These are phyloP conservation scores for Orthosia cruda DNA, from an alignment of 2,888 invertebrate species.

Conservation along the genomic window DNA sequence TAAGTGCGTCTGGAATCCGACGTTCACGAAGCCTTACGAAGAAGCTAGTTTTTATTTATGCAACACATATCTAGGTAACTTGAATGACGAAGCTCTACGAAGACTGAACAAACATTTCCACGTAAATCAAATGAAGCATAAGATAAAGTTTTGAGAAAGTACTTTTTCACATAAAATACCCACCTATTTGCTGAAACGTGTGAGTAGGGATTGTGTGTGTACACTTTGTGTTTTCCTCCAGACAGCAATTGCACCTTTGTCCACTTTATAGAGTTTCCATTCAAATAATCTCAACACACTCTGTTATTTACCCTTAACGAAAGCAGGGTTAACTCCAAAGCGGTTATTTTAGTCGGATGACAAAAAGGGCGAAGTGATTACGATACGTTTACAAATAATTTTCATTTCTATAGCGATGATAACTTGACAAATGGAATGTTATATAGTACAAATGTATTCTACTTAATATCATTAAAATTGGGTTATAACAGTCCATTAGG, in stretches of 20 bases:
- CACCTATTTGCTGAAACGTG: slow-evolving; percentile 32
- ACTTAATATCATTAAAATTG: slow-evolving; percentile 76
- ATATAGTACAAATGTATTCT: slow-evolving; percentile 66
- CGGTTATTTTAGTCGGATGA: slow-evolving; percentile 28
- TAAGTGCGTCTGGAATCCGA: too few species aligned
- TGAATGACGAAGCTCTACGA: background rate
- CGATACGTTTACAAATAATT: slow-evolving; percentile 48
- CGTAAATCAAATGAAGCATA: slow-evolving; percentile 34
- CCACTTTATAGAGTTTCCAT: slow-evolving; percentile 50
- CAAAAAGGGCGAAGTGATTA: slow-evolving; percentile 40
- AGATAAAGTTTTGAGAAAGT: slow-evolving; percentile 34
- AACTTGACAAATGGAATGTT: slow-evolving; percentile 67
- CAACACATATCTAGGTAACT: background rate
- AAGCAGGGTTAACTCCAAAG: slow-evolving; percentile 30
- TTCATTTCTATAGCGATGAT: slow-evolving; percentile 67
- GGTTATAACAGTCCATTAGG: slow-evolving; percentile 79
- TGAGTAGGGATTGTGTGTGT: slow-evolving; percentile 19
- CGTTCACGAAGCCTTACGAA: too few species aligned
- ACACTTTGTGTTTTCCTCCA: slow-evolving; percentile 40
- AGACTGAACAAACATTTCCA: background rate
- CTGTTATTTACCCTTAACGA: slow-evolving; percentile 50
- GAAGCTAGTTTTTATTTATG: background rate
- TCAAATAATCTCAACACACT: slow-evolving; percentile 48
- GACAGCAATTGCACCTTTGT: slow-evolving; percentile 50
- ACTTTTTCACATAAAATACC: slow-evolving; percentile 29